Evolutionary conservation across 2,113 vertebrate genomes (phyloP), one percentile per base, ranked within the genome.

Genomic region (Prinia subflava): DNA sequence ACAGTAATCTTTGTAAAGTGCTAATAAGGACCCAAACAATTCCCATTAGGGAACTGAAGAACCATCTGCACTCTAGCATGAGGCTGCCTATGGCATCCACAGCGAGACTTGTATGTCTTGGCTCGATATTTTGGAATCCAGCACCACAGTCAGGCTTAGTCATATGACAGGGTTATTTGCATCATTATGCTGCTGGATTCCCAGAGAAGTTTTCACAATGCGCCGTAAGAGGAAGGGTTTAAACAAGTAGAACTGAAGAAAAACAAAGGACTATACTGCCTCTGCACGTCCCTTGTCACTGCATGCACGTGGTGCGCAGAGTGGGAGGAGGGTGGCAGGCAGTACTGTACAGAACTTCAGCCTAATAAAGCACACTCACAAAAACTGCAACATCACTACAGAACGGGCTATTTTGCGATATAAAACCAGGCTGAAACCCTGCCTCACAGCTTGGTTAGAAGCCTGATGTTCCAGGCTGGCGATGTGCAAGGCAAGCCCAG

Each of bases 251-350:
- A 80, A 84, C 46, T 71, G 76, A 89, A 87, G 82, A 39, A 27
- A 90, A 90, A 33, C 53, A 90, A 86, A 90, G 78, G 49, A 7
- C 79, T 89, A 0, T 27, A 47, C 60, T 92, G 89, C 67, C 89
- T 94, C 74, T 83, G 55, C 92, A 12, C 22, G 63, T 60, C 87
- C 90, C 92, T 68, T 71, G 85, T 89, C 92, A 44, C 59, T 12
- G 19, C 0, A 0, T 1, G 46, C 94, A 92, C 46, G 9, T 90
- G 90, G 75, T 83, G 50, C 1, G 42, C 42, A 1, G 85, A 77
- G 86, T 89, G 79, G 92, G 96, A 95, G 95, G 85, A 87, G 83
- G 90, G 88, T 77, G 90, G 86, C 77, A 90, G 71, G 63, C 86
- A 77, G 60, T 39, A 6, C 79, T 70, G 68, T 14, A 37, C 27